Percentiles rank a stretch among this genome's conserved stretches.
Conservation (phyloP, 2,888 invertebrate species). For the Nemurella pictetii region DNA sequence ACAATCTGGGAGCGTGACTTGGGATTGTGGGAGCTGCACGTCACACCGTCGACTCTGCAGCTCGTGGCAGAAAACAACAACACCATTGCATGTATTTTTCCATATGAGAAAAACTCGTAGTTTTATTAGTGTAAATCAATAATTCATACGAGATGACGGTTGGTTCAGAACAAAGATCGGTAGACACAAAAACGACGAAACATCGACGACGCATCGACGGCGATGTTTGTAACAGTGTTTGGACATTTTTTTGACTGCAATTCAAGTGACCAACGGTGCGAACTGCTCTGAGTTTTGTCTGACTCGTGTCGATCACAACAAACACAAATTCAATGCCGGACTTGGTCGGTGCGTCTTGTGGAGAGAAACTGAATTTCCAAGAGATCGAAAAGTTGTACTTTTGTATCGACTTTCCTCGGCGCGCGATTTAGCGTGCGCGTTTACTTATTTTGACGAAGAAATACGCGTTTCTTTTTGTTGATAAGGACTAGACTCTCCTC, state of each 20-base stretch:
- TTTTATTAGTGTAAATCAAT: not conserved
- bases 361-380: not conserved
- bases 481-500: not conserved
- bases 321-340: too few species aligned
- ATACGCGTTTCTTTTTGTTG: not conserved
- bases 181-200: not conserved
- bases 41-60: not conserved
- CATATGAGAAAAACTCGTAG: not conserved
- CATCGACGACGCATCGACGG: too few species aligned
- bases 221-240: too few species aligned
- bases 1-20: not conserved
- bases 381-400: too few species aligned
- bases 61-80: not conserved
- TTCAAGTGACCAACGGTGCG: too few species aligned
- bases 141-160: not conserved
- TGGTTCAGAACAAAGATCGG: not conserved
- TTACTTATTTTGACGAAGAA: too few species aligned
- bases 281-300: too few species aligned
- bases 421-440: too few species aligned
- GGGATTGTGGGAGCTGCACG: not conserved
- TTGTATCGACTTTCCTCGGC: too few species aligned
- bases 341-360: too few species aligned
- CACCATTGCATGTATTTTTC: not conserved
- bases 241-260: too few species aligned
- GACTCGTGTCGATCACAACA: too few species aligned